phyloP scores from a whole-genome alignment of 2,888 invertebrate species.

The Oscheius sp. region DNA sequence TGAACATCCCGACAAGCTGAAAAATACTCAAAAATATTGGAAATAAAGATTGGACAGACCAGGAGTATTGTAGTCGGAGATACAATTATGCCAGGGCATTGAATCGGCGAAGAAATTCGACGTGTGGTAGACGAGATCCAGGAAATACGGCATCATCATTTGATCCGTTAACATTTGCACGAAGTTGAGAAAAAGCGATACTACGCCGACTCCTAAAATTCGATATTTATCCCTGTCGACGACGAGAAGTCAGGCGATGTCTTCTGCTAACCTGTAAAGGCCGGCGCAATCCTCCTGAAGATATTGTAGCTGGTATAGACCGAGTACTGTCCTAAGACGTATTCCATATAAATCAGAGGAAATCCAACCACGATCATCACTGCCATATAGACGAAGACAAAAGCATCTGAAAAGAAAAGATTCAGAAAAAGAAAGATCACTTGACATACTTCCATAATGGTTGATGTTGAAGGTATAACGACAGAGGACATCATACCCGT shows the following conservation, averaged over 20 bases:
- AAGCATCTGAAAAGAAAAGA: too few species aligned
- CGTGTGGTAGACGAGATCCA: constrained; percentile 19
- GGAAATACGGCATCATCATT: background rate
- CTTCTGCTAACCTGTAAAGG: constrained; percentile 14
- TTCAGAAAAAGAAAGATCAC: background rate
- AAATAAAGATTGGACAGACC: background rate
- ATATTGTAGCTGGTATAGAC: background rate
- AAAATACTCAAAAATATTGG: background rate
- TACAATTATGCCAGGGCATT: constrained; percentile 29
- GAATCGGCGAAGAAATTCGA: constrained; percentile 6
- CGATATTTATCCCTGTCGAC: too few species aligned
- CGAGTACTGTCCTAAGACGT: constrained; percentile 25
- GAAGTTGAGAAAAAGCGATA: too few species aligned
- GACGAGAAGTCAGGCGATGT: too few species aligned
- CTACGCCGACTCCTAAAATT: too few species aligned
- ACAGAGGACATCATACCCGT: background rate
- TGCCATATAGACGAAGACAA: background rate
- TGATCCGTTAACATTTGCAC: background rate
- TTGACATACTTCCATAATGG: background rate
- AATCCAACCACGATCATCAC: constrained; percentile 25
- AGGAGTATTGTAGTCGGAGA: background rate
- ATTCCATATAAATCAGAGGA: constrained; percentile 32
- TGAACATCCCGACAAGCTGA: background rate
- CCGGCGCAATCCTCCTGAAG: constrained; percentile 31
- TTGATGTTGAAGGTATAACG: background rate